Evolutionary conservation across 2,797 vertebrate species (phyloP).

Genomic region (Emys orbicularis): DNA sequence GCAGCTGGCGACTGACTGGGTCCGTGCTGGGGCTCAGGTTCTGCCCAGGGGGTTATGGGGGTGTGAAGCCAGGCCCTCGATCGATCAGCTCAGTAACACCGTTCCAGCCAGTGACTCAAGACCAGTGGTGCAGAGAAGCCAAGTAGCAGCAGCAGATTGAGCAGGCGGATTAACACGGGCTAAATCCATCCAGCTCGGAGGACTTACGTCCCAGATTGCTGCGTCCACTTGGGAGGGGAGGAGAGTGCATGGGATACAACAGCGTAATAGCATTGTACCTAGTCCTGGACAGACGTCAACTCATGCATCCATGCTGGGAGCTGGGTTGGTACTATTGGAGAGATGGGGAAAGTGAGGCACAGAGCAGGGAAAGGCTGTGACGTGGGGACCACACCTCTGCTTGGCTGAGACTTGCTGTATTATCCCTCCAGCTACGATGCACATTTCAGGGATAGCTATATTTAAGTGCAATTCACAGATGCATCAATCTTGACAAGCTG

Average conservation of each 20-base stretch:
- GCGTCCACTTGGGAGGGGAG: not conserved
- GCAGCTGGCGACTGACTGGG: not conserved
- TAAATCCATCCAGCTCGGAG: not conserved
- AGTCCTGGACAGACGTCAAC: not conserved
- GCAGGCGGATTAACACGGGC: not conserved
- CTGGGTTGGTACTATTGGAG: not conserved
- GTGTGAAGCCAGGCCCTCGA: too few species aligned
- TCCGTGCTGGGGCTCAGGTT: not conserved
- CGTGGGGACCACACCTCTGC: not conserved
- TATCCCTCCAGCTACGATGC: not conserved
- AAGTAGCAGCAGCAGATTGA: not conserved
- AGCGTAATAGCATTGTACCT: not conserved
- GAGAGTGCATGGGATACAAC: not conserved
- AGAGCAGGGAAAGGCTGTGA: not conserved
- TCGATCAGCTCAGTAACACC: not conserved
- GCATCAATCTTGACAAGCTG: not conserved
- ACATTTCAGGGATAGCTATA: not conserved
- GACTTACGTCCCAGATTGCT: not conserved
- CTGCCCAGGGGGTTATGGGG: not conserved
- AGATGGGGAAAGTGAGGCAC: not conserved
- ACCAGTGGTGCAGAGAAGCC: not conserved
- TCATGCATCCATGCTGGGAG: not conserved
- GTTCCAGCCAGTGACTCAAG: not conserved
- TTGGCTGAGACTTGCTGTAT: not conserved
- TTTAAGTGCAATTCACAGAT: not conserved